These are phyloP conservation scores for Argynnis bischoffii DNA, from an alignment of 2,888 invertebrate genomes.

Conservation along the genomic window DNA sequence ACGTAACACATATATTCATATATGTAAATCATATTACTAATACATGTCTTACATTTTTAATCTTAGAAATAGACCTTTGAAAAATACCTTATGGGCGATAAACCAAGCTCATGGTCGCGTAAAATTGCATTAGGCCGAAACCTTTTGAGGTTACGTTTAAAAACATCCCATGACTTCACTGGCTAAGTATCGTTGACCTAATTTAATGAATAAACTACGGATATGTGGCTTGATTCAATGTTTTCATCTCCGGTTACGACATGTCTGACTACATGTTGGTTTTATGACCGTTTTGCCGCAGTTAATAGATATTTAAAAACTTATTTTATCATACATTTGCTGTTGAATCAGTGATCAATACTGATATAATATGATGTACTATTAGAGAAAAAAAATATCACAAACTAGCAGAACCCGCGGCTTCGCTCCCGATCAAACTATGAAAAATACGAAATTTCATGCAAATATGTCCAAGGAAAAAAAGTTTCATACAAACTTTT, in stretches of 20 bases:
- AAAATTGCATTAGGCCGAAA: neutral
- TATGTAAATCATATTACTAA: too few relatives aligned
- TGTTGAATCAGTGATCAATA: too few relatives aligned
- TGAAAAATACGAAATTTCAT: too few relatives aligned
- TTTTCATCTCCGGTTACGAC: conserved; percentile 24
- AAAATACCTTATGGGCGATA: neutral
- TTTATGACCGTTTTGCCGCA: neutral
- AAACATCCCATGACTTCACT: conserved; percentile 11
- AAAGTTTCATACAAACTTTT: too few relatives aligned
- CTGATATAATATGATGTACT: too few relatives aligned
- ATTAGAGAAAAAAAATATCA: too few relatives aligned
- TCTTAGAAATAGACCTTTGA: neutral
- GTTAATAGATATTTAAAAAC: neutral
- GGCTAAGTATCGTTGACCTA: conserved; percentile 18
- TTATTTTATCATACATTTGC: too few relatives aligned
- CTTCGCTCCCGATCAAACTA: too few relatives aligned
- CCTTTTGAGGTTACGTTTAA: conserved; percentile 15
- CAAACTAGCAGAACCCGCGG: too few relatives aligned
- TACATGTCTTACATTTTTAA: too few relatives aligned
- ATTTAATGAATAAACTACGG: conserved; percentile 17
- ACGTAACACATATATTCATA: too few relatives aligned
- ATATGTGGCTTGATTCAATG: conserved; percentile 22
- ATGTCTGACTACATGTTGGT: conserved; percentile 16
- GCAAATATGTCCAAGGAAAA: too few relatives aligned
- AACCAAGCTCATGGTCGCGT: neutral